These are phyloP conservation scores for Oreortyx pictus DNA, from an alignment of 2,797 vertebrate genomes.

Conservation along the genomic window DNA sequence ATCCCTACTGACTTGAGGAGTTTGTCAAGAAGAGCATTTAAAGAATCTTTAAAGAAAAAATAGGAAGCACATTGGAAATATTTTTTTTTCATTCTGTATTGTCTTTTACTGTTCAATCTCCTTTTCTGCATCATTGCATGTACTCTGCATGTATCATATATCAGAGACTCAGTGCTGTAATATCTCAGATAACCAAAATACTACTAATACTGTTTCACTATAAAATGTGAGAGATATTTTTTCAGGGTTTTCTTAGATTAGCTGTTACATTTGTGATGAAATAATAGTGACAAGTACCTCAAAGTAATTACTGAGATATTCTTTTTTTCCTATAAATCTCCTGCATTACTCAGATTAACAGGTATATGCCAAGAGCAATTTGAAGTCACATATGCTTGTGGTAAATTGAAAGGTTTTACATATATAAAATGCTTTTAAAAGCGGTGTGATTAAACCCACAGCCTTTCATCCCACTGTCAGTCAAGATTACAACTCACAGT, in stretches of 20 bases:
- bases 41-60: neutral
- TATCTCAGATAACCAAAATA: neutral
- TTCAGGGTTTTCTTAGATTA: neutral
- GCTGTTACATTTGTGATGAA: neutral
- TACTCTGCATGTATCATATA: neutral
- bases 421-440: constrained; percentile 14
- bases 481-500: constrained; percentile 42
- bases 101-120: neutral
- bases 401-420: neutral
- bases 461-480: constrained; percentile 3
- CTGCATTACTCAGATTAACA: neutral
- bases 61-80: neutral
- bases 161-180: neutral
- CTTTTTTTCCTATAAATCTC: neutral
- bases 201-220: neutral
- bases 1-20: neutral
- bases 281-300: neutral
- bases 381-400: neutral
- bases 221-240: neutral
- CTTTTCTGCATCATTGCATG: neutral
- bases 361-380: neutral
- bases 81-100: neutral
- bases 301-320: neutral
- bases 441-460: neutral
- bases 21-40: neutral